These are phyloP conservation scores for Polyommatus icarus DNA, from an alignment of 2,888 invertebrate species.

Conservation along the genomic window DNA sequence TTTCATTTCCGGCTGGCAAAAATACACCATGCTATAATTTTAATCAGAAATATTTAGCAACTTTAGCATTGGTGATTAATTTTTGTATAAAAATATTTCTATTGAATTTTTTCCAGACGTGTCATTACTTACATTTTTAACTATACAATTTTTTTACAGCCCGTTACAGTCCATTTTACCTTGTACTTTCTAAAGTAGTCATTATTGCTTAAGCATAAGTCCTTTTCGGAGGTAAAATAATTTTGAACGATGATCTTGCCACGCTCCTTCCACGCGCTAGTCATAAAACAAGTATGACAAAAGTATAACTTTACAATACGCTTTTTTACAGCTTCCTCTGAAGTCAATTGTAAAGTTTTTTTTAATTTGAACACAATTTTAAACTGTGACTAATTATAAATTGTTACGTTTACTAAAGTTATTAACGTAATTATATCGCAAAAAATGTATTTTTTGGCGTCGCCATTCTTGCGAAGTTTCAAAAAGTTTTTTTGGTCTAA, in stretches of 20 bases:
- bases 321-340: constrained; percentile 7
- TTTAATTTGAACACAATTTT: neutral
- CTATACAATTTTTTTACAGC: neutral
- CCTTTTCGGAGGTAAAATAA: neutral
- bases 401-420: constrained; percentile 18
- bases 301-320: neutral
- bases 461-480: neutral
- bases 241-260: neutral
- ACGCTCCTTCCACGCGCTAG: constrained; percentile 16
- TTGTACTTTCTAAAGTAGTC: neutral
- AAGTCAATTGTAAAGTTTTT: constrained; percentile 16
- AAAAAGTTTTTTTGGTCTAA: neutral
- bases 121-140: neutral
- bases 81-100: neutral
- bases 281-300: constrained; percentile 1
- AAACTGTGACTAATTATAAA: constrained; percentile 15
- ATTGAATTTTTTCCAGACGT: neutral
- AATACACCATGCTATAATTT: too few relatives aligned
- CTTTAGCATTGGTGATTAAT: neutral
- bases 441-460: neutral
- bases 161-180: neutral
- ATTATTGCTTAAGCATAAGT: neutral
- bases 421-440: constrained; percentile 18
- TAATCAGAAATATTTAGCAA: neutral
- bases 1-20: too few relatives aligned